Conservation (phyloP, 2,797 vertebrate genomes). For the Rhabdomys pumilio region DNA sequence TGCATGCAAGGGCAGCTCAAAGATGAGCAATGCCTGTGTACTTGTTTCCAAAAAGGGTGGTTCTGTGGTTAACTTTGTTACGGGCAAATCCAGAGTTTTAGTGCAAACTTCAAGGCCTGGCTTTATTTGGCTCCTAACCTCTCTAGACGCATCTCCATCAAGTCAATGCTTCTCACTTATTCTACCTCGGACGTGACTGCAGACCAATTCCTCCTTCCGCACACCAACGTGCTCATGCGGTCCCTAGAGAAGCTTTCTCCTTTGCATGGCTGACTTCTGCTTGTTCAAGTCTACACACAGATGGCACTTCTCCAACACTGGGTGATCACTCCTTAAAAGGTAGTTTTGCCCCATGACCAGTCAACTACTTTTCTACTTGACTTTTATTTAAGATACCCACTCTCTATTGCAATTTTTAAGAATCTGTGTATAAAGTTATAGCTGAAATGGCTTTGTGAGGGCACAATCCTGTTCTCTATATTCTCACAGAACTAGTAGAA, state of each 20-base stretch:
- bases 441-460: neutral
- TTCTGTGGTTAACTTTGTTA: conserved; percentile 42
- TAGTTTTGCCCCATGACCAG: neutral
- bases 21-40: neutral
- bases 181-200: neutral
- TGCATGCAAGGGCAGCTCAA: neutral
- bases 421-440: neutral
- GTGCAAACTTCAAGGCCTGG: neutral
- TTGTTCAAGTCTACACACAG: neutral
- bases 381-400: neutral
- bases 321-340: neutral
- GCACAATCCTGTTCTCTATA: neutral
- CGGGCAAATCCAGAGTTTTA: conserved; percentile 29
- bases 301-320: neutral
- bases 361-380: neutral
- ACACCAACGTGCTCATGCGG: neutral
- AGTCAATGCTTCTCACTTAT: neutral
- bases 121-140: neutral
- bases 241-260: neutral
- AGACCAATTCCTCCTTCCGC: neutral
- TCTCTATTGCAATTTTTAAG: neutral
- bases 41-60: neutral
- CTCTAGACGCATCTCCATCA: too few species aligned
- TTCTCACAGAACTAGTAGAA: neutral
- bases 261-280: neutral